Conservation (phyloP, 2,113 vertebrate genomes). For the Corynorhinus townsendii region DNA sequence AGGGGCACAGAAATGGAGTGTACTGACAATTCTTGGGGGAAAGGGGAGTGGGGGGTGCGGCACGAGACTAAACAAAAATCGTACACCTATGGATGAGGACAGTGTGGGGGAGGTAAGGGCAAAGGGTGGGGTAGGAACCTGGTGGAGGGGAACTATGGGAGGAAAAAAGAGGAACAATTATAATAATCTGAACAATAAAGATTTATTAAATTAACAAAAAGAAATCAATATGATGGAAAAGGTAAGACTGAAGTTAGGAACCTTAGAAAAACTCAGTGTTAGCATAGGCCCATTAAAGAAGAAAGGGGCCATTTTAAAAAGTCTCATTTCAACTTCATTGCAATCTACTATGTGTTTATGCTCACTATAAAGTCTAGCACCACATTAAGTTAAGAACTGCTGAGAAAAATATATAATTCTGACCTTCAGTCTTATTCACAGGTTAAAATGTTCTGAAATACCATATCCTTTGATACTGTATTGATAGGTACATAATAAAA, state of each 20-base stretch:
- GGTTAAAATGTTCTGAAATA: background rate
- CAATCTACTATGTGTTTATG: background rate
- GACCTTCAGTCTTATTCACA: background rate
- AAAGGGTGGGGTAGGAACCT: no score
- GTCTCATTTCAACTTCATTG: background rate
- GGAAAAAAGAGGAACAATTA: no score
- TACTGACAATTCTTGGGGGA: no score
- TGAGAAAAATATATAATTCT: slow-evolving; percentile 38
- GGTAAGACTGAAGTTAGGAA: background rate
- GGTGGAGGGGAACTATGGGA: no score
- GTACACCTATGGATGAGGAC: no score
- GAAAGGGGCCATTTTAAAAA: background rate
- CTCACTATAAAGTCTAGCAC: background rate
- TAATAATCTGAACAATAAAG: no score
- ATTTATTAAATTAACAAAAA: no score
- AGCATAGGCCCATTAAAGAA: background rate
- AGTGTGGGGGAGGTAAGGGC: no score
- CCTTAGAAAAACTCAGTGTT: background rate
- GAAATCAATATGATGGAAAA: background rate
- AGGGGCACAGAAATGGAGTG: no score
- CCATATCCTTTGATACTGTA: background rate
- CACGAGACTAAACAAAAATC: no score
- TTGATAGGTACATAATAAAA: slow-evolving; percentile 5
- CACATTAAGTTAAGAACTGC: background rate
- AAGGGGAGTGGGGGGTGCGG: no score